Evolutionary conservation across 2,888 invertebrate genomes (phyloP).

Genomic region (Smittia aterrima): DNA sequence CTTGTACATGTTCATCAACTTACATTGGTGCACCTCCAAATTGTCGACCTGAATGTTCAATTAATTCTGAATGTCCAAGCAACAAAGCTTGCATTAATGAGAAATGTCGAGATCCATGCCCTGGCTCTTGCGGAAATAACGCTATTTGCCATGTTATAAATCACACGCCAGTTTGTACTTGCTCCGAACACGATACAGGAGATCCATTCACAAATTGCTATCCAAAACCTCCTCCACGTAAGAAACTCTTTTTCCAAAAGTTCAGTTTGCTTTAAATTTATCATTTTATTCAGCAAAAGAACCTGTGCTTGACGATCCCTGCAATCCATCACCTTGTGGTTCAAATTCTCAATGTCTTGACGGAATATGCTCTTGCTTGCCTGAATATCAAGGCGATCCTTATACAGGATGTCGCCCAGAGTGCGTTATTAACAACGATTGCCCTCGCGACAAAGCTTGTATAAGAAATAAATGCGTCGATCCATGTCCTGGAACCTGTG

Average conservation of each 20-base stretch:
- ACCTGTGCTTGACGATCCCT: too few species aligned
- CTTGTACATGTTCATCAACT: too few species aligned
- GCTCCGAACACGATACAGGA: too few species aligned
- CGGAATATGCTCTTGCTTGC: conserved; percentile 71
- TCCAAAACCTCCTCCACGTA: too few species aligned
- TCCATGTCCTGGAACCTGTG: conserved; percentile 80
- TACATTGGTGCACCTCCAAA: too few species aligned
- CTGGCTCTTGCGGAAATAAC: conserved; percentile 77
- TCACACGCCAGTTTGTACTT: conserved; percentile 71
- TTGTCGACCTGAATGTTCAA: too few species aligned
- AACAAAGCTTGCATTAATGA: too few species aligned
- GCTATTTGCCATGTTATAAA: conserved; percentile 75
- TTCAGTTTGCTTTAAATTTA: too few species aligned
- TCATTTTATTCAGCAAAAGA: too few species aligned
- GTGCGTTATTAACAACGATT: conserved; percentile 71
- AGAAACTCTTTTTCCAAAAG: too few species aligned
- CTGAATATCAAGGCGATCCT: conserved; percentile 72
- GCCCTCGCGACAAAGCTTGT: conserved; percentile 71
- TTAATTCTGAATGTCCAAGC: too few species aligned
- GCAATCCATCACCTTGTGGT: conserved; percentile 77
- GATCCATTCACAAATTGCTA: too few species aligned
- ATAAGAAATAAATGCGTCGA: conserved; percentile 69
- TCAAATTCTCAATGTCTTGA: conserved; percentile 76
- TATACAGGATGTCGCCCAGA: conserved; percentile 69
- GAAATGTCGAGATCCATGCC: conserved; percentile 79